phyloP scores from a whole-genome alignment of 2,888 invertebrate genomes.

The Rhabditoides inermis region DNA sequence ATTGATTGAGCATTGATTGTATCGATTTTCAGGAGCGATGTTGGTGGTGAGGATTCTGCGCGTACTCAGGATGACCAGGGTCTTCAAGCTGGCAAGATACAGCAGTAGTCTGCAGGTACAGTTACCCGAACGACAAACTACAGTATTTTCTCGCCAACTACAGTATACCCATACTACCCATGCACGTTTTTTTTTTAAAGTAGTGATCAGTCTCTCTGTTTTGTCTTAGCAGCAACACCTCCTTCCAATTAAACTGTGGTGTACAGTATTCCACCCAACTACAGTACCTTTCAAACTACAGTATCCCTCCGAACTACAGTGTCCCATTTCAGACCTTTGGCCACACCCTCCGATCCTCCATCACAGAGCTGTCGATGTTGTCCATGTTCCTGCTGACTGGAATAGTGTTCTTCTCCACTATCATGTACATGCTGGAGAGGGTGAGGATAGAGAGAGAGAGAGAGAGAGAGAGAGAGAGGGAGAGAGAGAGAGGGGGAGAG shows the following conservation, averaged over 20 bases:
- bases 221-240: not conserved
- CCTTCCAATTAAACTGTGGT: not conserved
- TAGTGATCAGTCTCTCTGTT: not conserved
- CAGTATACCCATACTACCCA: too few species aligned
- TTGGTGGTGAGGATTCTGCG: slow-evolving; percentile 49
- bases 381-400: slow-evolving; percentile 50
- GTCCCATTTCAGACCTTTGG: slow-evolving; percentile 43
- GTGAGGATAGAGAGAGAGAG: not conserved
- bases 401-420: slow-evolving; percentile 49
- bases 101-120: slow-evolving; percentile 46
- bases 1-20: too few species aligned
- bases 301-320: not conserved
- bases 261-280: too few species aligned
- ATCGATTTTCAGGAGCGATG: slow-evolving; percentile 43
- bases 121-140: too few species aligned
- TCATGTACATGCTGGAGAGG: slow-evolving; percentile 49
- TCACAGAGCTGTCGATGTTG: slow-evolving; percentile 48
- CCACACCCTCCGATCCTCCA: slow-evolving; percentile 43
- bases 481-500: slow-evolving; percentile 1
- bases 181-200: too few species aligned
- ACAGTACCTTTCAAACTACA: too few species aligned
- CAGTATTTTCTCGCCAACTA: too few species aligned
- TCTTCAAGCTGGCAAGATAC: slow-evolving; percentile 50
- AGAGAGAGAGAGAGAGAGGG: slow-evolving; percentile 1
- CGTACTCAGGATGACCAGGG: slow-evolving; percentile 48